A percentile compares a stretch with the other conserved stretches of the same genome.
Conservation (phyloP, 2,888 invertebrate species). For the Desoria tigrina region DNA sequence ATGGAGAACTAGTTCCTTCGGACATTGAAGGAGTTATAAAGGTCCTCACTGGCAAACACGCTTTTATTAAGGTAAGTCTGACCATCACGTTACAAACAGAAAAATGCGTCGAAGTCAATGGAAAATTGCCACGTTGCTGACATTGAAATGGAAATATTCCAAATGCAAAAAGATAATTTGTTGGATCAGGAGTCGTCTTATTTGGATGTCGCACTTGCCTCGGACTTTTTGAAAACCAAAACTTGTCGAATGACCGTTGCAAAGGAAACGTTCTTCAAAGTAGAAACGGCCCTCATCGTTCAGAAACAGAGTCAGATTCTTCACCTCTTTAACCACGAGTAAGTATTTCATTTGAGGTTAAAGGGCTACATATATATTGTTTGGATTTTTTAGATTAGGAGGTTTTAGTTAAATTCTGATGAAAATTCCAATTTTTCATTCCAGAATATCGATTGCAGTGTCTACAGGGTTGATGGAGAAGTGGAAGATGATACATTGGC, state of each 20-base stretch:
- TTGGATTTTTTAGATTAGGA: no score
- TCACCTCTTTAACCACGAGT: constrained; percentile 47
- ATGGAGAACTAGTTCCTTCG: constrained; percentile 31
- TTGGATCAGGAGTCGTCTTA: constrained; percentile 52
- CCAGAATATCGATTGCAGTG: constrained; percentile 41
- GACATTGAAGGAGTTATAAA: constrained; percentile 44
- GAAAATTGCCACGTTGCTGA: no score
- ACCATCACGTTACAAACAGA: no score
- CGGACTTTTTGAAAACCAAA: constrained; percentile 39
- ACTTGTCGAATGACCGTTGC: constrained; percentile 50
- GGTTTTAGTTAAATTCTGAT: not conserved
- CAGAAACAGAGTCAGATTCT: constrained; percentile 36
- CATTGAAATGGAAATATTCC: not conserved
- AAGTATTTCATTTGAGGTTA: constrained; percentile 21
- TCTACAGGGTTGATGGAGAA: constrained; percentile 50
- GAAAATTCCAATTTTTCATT: not conserved
- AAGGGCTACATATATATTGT: not conserved
- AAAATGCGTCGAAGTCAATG: not conserved
- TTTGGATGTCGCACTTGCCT: constrained; percentile 47
- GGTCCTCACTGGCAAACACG: constrained; percentile 41
- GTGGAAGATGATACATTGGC: constrained; percentile 51
- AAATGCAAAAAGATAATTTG: no score
- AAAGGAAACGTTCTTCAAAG: constrained; percentile 48
- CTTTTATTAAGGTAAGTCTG: constrained; percentile 49
- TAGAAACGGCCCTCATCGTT: constrained; percentile 44